Conservation (phyloP, 2,888 invertebrate genomes). For the Drosophila acutilabella region DNA sequence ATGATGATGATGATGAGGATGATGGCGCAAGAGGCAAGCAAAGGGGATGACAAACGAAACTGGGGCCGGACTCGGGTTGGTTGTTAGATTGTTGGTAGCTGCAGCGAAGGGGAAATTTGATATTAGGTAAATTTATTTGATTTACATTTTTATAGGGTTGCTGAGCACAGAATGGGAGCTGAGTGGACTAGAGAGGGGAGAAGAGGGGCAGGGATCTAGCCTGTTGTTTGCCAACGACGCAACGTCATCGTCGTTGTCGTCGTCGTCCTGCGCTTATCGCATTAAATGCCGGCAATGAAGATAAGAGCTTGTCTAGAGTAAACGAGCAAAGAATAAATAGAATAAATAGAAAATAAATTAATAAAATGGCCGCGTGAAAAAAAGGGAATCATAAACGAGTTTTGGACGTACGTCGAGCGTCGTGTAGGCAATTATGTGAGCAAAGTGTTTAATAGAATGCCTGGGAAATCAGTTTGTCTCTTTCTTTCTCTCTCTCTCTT, state of each 20-base stretch:
- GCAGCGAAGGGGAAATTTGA: conserved; percentile 78
- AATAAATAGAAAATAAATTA: conserved; percentile 79
- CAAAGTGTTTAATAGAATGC: conserved; percentile 48
- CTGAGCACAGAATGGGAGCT: conserved; percentile 26
- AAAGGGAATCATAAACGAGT: conserved; percentile 69
- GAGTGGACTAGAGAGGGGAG: not conserved
- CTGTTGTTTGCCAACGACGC: conserved; percentile 70
- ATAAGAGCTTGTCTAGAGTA: conserved; percentile 68
- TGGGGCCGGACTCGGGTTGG: conserved; percentile 37
- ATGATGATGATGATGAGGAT: conserved; percentile 77
- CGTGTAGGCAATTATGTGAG: conserved; percentile 61
- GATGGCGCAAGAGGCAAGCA: conserved; percentile 35
- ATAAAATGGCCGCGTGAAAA: conserved; percentile 69
- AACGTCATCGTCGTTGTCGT: conserved; percentile 33
- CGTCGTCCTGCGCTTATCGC: conserved; percentile 74
- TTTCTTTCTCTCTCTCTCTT: not conserved
- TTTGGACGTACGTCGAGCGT: conserved; percentile 46
- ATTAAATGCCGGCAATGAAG: conserved; percentile 75
- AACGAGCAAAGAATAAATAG: conserved; percentile 64
- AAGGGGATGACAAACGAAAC: conserved; percentile 3
- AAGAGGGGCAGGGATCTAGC: conserved; percentile 22
- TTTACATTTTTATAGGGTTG: conserved; percentile 81
- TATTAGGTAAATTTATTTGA: conserved; percentile 83
- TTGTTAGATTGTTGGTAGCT: conserved; percentile 44
- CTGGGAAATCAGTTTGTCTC: not conserved